Evolutionary conservation across 2,888 invertebrate genomes (phyloP).

Genomic region (Drosophila austrosaltans): DNA sequence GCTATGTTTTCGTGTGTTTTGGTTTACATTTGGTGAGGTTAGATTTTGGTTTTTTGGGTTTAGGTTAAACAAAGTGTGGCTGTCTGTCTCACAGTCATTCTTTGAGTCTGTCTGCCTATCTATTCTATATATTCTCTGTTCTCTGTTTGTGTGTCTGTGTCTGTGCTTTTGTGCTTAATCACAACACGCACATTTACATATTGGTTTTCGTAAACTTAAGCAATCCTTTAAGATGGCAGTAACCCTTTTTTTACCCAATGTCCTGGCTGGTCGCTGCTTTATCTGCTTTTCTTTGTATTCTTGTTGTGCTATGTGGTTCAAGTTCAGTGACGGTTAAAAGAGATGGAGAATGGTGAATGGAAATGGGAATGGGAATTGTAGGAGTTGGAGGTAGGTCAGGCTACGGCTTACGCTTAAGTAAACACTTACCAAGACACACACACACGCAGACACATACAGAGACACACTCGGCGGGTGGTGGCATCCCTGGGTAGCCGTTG

Average conservation of each 20-base stretch:
- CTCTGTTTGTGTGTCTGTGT: constrained; percentile 34
- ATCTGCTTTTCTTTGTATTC: constrained; percentile 40
- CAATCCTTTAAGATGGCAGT: constrained; percentile 73
- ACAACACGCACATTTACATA: constrained; percentile 80
- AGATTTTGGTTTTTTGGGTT: constrained; percentile 70
- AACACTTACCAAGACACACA: constrained; percentile 64
- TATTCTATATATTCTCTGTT: constrained; percentile 2
- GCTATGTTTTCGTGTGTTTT: constrained; percentile 64
- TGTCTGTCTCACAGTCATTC: constrained; percentile 29
- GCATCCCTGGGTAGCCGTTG: constrained; percentile 63
- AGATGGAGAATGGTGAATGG: constrained; percentile 15
- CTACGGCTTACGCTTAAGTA: constrained; percentile 72
- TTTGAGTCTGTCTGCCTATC: constrained; percentile 29
- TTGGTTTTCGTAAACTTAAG: constrained; percentile 78
- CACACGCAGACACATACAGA: constrained; percentile 21
- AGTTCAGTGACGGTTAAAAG: constrained; percentile 45
- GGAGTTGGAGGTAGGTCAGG: constrained; percentile 33
- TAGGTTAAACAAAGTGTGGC: constrained; percentile 42
- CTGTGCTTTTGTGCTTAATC: constrained; percentile 73
- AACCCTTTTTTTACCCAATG: constrained; percentile 57
- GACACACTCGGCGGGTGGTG: constrained; percentile 46
- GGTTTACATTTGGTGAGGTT: constrained; percentile 75
- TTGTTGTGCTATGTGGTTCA: constrained; percentile 57
- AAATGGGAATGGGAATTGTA: not conserved
- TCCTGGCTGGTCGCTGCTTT: constrained; percentile 46